Base-by-base conservation (phyloP, 2,797 vertebrate species). In the Trichosurus vulpecula region DNA sequence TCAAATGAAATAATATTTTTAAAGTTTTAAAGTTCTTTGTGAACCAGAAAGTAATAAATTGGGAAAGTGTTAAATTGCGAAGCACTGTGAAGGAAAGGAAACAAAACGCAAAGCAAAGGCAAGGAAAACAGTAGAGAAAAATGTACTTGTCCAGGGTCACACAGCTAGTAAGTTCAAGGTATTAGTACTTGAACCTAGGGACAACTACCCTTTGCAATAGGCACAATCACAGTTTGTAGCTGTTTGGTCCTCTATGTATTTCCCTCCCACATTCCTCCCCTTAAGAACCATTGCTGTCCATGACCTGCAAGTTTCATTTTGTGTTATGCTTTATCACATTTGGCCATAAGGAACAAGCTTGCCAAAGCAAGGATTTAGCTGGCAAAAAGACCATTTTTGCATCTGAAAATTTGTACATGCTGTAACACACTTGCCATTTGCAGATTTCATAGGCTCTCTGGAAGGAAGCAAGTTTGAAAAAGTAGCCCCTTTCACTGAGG, bases 401-500 rank as follows among this genome's bases (percentile, higher is more conserved):
- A 16, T 74, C 61, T n/a, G 61, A 74, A 74, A 74, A n/a, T 87
- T 9, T 87, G n/a, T 10, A 27, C 22, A 47, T 87, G 2, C 19
- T 74, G 19, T 90, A 94, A 41, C 12, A 35, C 0, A 27, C 58
- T 54, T 9, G 53, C 0, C 25, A 54, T 19, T 92, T 35, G 31
- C 6, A 93, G 25, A n/a, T 94, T 30, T 94, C 91, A 16, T 90
- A 53, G 25, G 25, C 2, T 87, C 29, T 30, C 6, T 91, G 52
- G 94, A 92, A 41, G 94, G 93, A 94, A 95, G 19, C 56, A 52
- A 74, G 6, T 92, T 56, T 91, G 47, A 95, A 41, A 95, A 94
- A 94, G 4, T 87, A 2, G 9, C 22, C 14, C 41, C 52, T 22
- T 47, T 4, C 87, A 54, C 6, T 89, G 51, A 94, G 56, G 12